Evolutionary conservation across 35 echinoderm and acorn worm species (phyloP), one percentile per base, ranked within the genome.

Genomic region (Amphiura filiformis): DNA sequence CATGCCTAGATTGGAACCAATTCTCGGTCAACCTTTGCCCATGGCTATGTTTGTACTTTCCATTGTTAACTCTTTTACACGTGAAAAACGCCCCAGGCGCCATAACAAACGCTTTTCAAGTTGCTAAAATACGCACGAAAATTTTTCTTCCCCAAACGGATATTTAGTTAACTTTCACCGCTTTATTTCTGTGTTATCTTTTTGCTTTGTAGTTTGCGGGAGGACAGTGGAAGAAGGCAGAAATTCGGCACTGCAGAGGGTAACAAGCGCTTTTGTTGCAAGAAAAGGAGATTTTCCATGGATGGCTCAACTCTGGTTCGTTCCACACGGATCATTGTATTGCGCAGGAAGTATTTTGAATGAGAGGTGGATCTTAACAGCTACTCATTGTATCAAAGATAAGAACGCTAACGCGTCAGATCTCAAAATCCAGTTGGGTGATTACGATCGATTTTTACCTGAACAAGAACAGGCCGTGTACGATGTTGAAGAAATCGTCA

Each of bases 301-400:
- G 95, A 88, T 97, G 91, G 95, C 95, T 11, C 91, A 93, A 56
- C 86, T 97, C 9, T 97, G 95, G 95, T 56, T 84, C 81, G 70
- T 93, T 12, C 34, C 85, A 23, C n/a, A 84, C 1, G 91, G 95
- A 23, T 87, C 17, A 18, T 76, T 94, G 52, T 97, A 87, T 81
- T 97, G 95, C 39, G 78, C 79, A 1, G 95, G 95, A 0, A 93
- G 88, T 70, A 88, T 97, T 44, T 56, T 97, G 22, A 88, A 97
- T 78, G 88, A 97, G 31, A 81, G 91, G 17, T 97, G 95, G 95
- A 97, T 97, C 57, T 31, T 97, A 32, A 97, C 95, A 22, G 95
- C 95, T 76, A 92, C 95, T 31, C 95, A 97, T 40, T 97, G 95
- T 57, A 82, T 97, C 57, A 80, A 65, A 37, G 33, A 14, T 11